These are phyloP conservation scores for Epistrophe grossulariae DNA, from an alignment of 2,888 invertebrate species.

Conservation along the genomic window DNA sequence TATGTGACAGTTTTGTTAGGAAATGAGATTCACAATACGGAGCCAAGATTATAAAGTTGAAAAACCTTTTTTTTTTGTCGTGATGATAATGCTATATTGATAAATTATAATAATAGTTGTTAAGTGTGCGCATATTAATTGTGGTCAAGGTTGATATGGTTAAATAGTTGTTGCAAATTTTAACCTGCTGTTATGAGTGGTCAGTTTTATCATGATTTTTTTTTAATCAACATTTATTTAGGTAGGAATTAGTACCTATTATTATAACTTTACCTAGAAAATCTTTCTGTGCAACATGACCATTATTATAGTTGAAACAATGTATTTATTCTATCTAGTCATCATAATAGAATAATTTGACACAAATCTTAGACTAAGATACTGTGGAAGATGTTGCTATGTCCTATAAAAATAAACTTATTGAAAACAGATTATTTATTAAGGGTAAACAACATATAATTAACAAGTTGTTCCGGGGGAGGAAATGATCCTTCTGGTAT, in stretches of 20 bases:
- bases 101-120: background rate
- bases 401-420: background rate
- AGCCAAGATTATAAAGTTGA: conserved; percentile 45
- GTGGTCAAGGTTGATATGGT: conserved; percentile 51
- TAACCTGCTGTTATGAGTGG: conserved; percentile 9
- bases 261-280: conserved; percentile 6
- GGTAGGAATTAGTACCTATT: background rate
- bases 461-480: too few species aligned
- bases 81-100: conserved; percentile 41
- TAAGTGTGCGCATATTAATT: conserved; percentile 20
- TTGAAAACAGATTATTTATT: too few species aligned
- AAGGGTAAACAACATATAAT: too few species aligned
- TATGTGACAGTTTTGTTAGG: background rate
- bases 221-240: background rate
- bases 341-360: background rate
- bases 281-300: background rate
- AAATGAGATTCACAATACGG: conserved; percentile 7
- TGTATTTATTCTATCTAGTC: background rate
- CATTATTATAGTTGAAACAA: background rate
- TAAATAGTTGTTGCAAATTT: conserved; percentile 5
- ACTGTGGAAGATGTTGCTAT: background rate
- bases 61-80: conserved; percentile 9
- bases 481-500: too few species aligned
- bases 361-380: background rate
- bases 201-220: background rate